Evolutionary conservation across 2,113 vertebrate species (phyloP), one percentile per base, ranked within the genome.

Genomic region (Chelonoidis abingdonii): DNA sequence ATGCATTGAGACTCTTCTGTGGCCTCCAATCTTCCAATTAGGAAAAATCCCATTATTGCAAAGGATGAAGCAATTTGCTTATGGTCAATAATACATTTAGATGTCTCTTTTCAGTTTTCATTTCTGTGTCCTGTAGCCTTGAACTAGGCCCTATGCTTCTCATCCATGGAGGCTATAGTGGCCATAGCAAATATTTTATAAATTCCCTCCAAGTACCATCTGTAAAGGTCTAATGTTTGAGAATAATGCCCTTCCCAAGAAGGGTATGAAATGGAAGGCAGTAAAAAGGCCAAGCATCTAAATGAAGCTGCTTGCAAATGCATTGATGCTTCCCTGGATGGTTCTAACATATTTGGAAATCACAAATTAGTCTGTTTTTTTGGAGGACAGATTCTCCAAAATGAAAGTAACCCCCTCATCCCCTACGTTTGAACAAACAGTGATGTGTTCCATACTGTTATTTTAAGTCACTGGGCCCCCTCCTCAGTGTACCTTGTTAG

Each of bases 101-200:
- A n/a, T 38, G 69, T 76, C 24, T 47, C 24, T 47, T 38, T 75
- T 79, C 47, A 7, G n/a, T 89, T 89, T 90, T 84, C 87, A 24
- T 50, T 69, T 94, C 95, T 93, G 86, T 94, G 92, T 93, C 82
- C 92, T 79, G 79, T 94, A 85, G 85, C 91, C 82, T 89, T 89
- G 76, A 72, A 19, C 87, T 44, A 0, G 72, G 86, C 82, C 57
- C 89, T 82, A 1, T 2, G 0, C 80, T 56, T 49, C 59, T 8
- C 89, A 83, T 84, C 88, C 81, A 83, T 88, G 88, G 75, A 31
- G 44, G 8, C 0, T 0, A 35, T 22, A 38, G 31, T 11, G 80
- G 69, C 78, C 92, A 84, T 72, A 14, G 94, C 80, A 86, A 86
- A 11, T 8, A 1, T 89, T 93, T 88, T 52, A 89, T 92, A 87